phyloP scores from a whole-genome alignment of 2,888 invertebrate species.

The Clepsis dumicolana region DNA sequence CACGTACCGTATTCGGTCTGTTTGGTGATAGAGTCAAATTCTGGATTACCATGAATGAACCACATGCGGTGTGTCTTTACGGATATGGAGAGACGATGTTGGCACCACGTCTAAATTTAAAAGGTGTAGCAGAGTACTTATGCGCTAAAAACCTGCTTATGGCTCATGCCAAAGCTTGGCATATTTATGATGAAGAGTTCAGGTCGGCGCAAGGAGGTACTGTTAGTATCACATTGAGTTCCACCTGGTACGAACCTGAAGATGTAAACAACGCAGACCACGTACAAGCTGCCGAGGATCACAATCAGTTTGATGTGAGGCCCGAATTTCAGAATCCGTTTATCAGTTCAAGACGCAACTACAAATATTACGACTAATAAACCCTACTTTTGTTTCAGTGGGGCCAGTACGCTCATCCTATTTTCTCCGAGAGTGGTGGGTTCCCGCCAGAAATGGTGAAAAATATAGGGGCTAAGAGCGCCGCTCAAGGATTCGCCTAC shows the following conservation, averaged over 20 bases:
- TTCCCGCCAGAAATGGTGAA: conserved; percentile 87
- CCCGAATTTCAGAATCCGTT: too few relatives aligned
- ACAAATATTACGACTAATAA: too few relatives aligned
- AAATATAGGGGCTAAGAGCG: conserved; percentile 83
- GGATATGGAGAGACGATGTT: conserved; percentile 69
- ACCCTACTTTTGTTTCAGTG: conserved; percentile 63
- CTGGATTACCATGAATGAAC: conserved; percentile 87
- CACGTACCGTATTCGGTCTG: conserved; percentile 64
- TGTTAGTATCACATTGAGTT: conserved; percentile 80
- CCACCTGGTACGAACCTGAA: conserved; percentile 76
- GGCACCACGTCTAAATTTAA: conserved; percentile 63
- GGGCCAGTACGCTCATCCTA: conserved; percentile 87
- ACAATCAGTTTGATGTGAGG: conserved; percentile 77
- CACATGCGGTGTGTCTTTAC: conserved; percentile 61
- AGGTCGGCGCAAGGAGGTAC: conserved; percentile 68
- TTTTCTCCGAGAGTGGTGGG: conserved; percentile 86
- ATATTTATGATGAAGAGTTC: conserved; percentile 67
- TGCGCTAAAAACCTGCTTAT: conserved; percentile 76
- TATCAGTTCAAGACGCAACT: too few relatives aligned
- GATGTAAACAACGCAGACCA: conserved; percentile 69
- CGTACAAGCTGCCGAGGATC: conserved; percentile 71
- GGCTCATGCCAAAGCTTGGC: conserved; percentile 83
- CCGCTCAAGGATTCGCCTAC: conserved; percentile 69
- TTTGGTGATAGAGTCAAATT: conserved; percentile 79
- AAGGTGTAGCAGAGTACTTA: conserved; percentile 78